Base-by-base conservation (phyloP, 2,888 invertebrate species). In the Noctua fimbriata region DNA sequence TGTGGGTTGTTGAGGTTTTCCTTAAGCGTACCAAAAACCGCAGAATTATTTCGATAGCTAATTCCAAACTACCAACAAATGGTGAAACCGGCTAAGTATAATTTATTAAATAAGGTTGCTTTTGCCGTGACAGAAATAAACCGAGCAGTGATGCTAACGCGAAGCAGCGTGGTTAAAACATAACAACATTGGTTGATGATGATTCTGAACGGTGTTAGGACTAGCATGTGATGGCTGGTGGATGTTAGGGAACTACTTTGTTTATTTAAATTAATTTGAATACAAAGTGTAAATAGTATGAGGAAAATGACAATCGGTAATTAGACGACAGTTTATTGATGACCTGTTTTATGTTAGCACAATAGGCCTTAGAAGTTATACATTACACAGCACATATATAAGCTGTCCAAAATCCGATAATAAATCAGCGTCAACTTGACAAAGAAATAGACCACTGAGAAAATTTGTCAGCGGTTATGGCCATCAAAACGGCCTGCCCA, bases 81-180 rank as follows among this genome's bases (percentile, higher is more conserved):
- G 78, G 71, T 67, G 78, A 83, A 74, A 63, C 67, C 63, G 67
- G 78, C 36, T 65, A 36, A 10, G 24, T 73, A 49, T 73, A 60
- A 67, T 67, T 47, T n/a, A 60, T 41, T 72, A 70, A 16, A 69
- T n/a, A 71, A 77, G 36, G 44, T 41, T 81, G 70, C 44, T 32
- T 71, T 79, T 81, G 76, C 58, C 76, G 83, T 88, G 88, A 79
- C 78, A 88, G 78, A 88, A 88, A 89, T 76, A 89, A 83, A 87
- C 78, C 81, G 88, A 88, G 88, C 88, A 78, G 88, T 87, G 87
- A 81, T 78, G 76, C 89, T 89, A 89, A 89, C 83, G 86, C 88
- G 79, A 88, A 89, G 89, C 88, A 89, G 89, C 88, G 88, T 89
- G 88, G 81, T 84, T 88, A 88, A 83, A 89, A 79, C 58, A 88